A percentile compares a stretch with the other conserved stretches of the same genome.
phyloP scores from a whole-genome alignment of 2,113 vertebrate species.

The Clinocottus analis region DNA sequence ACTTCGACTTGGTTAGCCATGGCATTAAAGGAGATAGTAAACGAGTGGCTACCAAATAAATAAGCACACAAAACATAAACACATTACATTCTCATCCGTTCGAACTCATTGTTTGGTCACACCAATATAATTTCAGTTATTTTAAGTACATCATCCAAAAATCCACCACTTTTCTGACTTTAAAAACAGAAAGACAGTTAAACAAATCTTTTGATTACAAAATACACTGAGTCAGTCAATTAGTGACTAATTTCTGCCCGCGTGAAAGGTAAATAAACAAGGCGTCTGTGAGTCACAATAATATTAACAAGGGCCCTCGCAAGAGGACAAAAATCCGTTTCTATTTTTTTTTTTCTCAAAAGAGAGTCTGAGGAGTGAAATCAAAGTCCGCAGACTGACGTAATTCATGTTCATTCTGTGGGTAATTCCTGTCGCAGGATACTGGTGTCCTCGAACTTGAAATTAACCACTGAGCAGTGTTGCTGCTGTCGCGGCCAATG shows the following conservation, averaged over 20 bases:
- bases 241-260: constrained; percentile 37
- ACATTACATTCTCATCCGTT: constrained; percentile 65
- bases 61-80: constrained; percentile 68
- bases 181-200: constrained; percentile 47
- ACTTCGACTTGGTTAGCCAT: constrained; percentile 45
- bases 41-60: constrained; percentile 79
- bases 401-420: constrained; percentile 59
- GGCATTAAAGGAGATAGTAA: constrained; percentile 60
- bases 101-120: constrained; percentile 76
- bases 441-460: constrained; percentile 81
- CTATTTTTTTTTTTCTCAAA: constrained; percentile 14
- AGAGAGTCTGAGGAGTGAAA: constrained; percentile 41
- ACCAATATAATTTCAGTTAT: constrained; percentile 68
- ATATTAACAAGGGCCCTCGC: constrained; percentile 50
- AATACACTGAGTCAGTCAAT: constrained; percentile 66
- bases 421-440: constrained; percentile 48
- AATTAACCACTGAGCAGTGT: constrained; percentile 70
- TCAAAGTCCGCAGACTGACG: constrained; percentile 40
- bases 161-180: constrained; percentile 55
- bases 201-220: constrained; percentile 73
- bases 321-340: constrained; percentile 25
- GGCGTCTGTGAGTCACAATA: constrained; percentile 49
- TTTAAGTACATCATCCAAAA: constrained; percentile 34
- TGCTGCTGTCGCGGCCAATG: constrained; percentile 60
- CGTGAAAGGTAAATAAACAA: constrained; percentile 38